Evolutionary conservation across 2,888 invertebrate genomes (phyloP), one percentile per base, ranked within the genome.

Genomic region (Epinotia demarniana): DNA sequence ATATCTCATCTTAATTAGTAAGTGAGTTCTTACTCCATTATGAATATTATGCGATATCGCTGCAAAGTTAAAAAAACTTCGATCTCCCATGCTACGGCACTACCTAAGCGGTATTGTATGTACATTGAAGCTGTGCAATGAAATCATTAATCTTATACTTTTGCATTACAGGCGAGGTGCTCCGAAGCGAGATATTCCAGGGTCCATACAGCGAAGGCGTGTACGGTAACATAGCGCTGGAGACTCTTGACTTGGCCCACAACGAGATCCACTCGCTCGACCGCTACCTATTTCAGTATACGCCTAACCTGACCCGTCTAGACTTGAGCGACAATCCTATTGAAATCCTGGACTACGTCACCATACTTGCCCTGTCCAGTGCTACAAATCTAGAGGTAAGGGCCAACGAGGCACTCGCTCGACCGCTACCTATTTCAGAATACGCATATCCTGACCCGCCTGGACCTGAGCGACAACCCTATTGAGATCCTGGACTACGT

Each of bases 121-220:
- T 9, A 39, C 8, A 9, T 39, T 9, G 39, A 9, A 39, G 39
- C 49, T 16, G 16, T 9, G 39, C 33, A n/a, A 5, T 16, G 33
- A 9, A 43, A 11, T 11, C 39, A 33, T 61, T 64, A 64, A 64
- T 9, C 9, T n/a, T 2, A 23, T 55, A 23, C 33, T 2, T 55
- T 66, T 9, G 19, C 16, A 60, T 89, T 90, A 76, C 85, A 95
- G 96, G 95, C n/a, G 95, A 96, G 73, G 94, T 95, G 58, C 84
- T 96, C 57, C 91, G 94, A 66, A 93, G 95, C 23, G 96, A 96
- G 80, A 95, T 96, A 75, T 96, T 96, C 87, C 95, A 95, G 82
- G 96, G 96, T 0, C 95, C 95, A 0, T 96, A 95, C 85, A 94
- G 93, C 77, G 89, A 93, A 72, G 91, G 91, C 3, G 89, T 89